Evolutionary conservation across 2,113 vertebrate species (phyloP), one percentile per base, ranked within the genome.

Genomic region (Sisor rabdophorus): DNA sequence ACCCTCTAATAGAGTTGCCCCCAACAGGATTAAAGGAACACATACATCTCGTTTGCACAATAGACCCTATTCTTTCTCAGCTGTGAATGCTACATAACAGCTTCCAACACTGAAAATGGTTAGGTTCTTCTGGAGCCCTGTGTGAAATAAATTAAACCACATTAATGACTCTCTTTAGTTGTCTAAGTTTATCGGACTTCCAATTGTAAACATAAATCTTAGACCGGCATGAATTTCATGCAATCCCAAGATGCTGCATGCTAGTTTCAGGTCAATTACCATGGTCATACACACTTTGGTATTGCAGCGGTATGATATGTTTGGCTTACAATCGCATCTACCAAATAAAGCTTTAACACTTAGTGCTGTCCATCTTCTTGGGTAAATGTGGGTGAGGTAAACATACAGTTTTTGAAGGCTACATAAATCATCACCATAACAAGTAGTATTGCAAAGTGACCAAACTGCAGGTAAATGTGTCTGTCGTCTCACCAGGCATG

Each of bases 401-500:
- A 3, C 24, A 68, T 28, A 10, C 52, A 30, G 6, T 9, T 69
- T 48, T 44, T 44, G 1, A 44, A 9, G 7, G 64, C 22, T 67
- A 17, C 15, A 40, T 13, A 44, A 6, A 52, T 28, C 16, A 12
- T 26, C n/a, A 50, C 11, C 8, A 9, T 20, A 4, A 15, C 9
- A 20, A 48, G 16, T 19, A 50, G 8, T 28, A 28, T 2, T 22
- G 13, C 3, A 16, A 28, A 26, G 32, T 54, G 22, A 44, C 24
- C 44, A 28, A 28, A 12, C 13, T 55, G 19, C 28, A 40, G 65
- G 10, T 52, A 19, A 36, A 40, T 44, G 26, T 53, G 3, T 24
- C 2, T 5, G 5, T 61, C 11, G 81, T 58, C 78, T 64, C 53
- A 7, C 40, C 58, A 98, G 97, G 97, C 84, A 98, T 98, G 94